Conservation (phyloP, 2,113 vertebrate genomes). For the Hemibagrus wyckioides region DNA sequence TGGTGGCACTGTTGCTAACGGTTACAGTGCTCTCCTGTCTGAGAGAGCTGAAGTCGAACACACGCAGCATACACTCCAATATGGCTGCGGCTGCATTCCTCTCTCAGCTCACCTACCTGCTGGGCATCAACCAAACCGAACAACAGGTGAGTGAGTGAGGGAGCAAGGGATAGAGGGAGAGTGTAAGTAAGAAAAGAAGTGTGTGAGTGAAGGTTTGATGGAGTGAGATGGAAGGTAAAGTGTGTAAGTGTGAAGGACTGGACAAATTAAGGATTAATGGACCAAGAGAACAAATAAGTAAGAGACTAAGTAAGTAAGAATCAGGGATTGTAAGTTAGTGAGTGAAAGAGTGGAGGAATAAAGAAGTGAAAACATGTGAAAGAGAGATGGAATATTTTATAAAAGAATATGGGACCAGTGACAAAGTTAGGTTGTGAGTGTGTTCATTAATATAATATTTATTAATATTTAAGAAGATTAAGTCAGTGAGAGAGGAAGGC, state of each 20-base stretch:
- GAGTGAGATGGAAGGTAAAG: neutral
- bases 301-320: slow-evolving; percentile 13
- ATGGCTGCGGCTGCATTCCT: slow-evolving; percentile 87
- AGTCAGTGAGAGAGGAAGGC: too few species aligned
- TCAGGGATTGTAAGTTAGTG: neutral
- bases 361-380: neutral
- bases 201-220: neutral
- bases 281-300: neutral
- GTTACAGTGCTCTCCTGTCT: slow-evolving; percentile 88
- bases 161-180: neutral
- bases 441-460: too few species aligned
- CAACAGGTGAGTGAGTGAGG: slow-evolving; percentile 80
- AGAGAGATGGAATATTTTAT: neutral
- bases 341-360: neutral
- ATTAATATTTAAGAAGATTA: too few species aligned
- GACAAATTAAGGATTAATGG: neutral
- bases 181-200: slow-evolving; percentile 49
- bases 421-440: neutral
- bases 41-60: slow-evolving; percentile 94
- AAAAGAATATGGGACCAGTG: neutral
- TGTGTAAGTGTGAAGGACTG: neutral
- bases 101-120: slow-evolving; percentile 90
- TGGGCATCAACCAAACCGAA: slow-evolving; percentile 92
- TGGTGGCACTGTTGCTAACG: slow-evolving; percentile 86
- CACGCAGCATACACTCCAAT: slow-evolving; percentile 91